phyloP scores from a whole-genome alignment of 2,888 invertebrate genomes.

The Pseudococcus jackbeardsleyi region DNA sequence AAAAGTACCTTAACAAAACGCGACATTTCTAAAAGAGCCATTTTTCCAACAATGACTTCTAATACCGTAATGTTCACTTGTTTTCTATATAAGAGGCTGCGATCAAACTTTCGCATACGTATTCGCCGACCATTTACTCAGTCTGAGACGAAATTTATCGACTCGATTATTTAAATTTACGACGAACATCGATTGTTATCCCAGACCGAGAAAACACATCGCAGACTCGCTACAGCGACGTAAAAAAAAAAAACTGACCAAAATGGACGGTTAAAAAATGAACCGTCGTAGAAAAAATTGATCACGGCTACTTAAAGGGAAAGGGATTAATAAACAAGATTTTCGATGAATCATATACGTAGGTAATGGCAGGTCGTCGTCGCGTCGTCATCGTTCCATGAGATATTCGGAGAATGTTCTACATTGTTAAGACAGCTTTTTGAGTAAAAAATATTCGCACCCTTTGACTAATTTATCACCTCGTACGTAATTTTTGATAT shows the following conservation, averaged over 20 bases:
- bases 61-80: conserved; percentile 48
- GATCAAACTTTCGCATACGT: conserved; percentile 8
- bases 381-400: neutral
- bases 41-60: conserved; percentile 42
- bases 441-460: conserved; percentile 25
- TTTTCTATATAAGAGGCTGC: conserved; percentile 37
- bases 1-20: conserved; percentile 12
- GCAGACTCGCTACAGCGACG: neutral
- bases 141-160: neutral
- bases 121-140: neutral
- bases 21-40: conserved; percentile 4
- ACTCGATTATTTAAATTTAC: conserved; percentile 36
- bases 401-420: neutral
- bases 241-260: neutral
- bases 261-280: neutral
- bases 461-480: conserved; percentile 3
- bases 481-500: conserved; percentile 24
- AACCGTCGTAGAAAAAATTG: too few relatives aligned
- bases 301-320: too few relatives aligned
- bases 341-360: neutral
- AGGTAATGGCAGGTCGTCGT: neutral
- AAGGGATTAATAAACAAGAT: neutral
- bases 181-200: neutral
- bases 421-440: conserved; percentile 27
- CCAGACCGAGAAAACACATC: neutral